A percentile compares a stretch with the other conserved stretches of the same genome.
Evolutionary conservation across 2,797 vertebrate genomes (phyloP).

Genomic region (Oreochromis grahami): DNA sequence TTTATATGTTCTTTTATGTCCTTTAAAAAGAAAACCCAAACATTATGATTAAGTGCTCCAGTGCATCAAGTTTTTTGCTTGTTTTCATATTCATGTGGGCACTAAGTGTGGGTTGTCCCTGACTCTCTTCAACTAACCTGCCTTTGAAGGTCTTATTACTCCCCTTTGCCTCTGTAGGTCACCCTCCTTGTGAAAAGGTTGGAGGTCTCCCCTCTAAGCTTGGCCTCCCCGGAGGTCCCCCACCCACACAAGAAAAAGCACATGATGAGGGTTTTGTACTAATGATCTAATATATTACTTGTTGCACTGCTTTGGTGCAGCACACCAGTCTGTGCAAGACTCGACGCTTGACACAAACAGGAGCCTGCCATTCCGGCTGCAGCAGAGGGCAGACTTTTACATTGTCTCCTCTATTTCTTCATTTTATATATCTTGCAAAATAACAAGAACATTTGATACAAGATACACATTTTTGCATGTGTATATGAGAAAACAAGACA

Average conservation of each 20-base stretch:
- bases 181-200: conserved; percentile 42
- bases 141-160: conserved; percentile 57
- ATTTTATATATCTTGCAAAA: not conserved
- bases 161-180: conserved; percentile 31
- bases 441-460: not conserved
- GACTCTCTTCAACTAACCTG: conserved; percentile 34
- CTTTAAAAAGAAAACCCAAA: not conserved
- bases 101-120: not conserved
- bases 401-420: not conserved
- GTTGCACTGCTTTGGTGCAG: not conserved
- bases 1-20: not conserved
- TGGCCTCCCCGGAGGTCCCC: conserved; percentile 11
- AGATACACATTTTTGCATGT: not conserved
- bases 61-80: not conserved
- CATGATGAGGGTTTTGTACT: not conserved
- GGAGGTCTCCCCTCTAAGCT: conserved; percentile 54
- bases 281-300: not conserved
- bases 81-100: not conserved
- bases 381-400: not conserved
- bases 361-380: not conserved
- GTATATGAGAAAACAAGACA: not conserved
- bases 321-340: not conserved
- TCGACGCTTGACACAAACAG: not conserved
- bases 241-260: not conserved
- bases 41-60: not conserved